Conservation (phyloP, 2,113 vertebrate genomes). For the Anseranas semipalmata region DNA sequence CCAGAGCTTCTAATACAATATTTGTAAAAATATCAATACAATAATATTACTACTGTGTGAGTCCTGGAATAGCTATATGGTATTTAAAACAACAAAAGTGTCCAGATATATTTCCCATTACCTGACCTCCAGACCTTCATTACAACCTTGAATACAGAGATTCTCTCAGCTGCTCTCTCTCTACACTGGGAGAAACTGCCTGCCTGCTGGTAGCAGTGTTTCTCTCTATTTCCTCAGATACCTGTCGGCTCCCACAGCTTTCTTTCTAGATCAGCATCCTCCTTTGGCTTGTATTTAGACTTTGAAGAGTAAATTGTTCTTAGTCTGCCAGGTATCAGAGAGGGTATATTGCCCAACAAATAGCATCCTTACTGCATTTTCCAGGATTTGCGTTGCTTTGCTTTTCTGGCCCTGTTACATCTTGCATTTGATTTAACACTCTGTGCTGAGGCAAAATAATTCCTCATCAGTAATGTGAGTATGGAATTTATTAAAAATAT, state of each 20-base stretch:
- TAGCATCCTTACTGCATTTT: not conserved
- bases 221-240: not conserved
- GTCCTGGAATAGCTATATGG: not conserved
- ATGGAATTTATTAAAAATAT: not conserved
- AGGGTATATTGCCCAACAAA: not conserved
- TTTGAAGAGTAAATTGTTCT: not conserved
- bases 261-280: not conserved
- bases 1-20: not conserved
- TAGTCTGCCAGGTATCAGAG: not conserved
- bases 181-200: not conserved
- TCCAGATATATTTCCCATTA: not conserved
- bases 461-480: not conserved
- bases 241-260: not conserved
- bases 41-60: not conserved
- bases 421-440: not conserved
- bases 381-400: not conserved
- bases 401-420: not conserved
- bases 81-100: not conserved
- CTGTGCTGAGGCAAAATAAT: not conserved
- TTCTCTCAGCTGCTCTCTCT: conserved; percentile 14
- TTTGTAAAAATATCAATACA: not conserved
- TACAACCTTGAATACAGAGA: not conserved
- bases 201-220: not conserved
- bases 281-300: not conserved
- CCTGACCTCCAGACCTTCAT: not conserved